phyloP scores from a whole-genome alignment of 2,888 invertebrate genomes.

The Drosophila lacicola region DNA sequence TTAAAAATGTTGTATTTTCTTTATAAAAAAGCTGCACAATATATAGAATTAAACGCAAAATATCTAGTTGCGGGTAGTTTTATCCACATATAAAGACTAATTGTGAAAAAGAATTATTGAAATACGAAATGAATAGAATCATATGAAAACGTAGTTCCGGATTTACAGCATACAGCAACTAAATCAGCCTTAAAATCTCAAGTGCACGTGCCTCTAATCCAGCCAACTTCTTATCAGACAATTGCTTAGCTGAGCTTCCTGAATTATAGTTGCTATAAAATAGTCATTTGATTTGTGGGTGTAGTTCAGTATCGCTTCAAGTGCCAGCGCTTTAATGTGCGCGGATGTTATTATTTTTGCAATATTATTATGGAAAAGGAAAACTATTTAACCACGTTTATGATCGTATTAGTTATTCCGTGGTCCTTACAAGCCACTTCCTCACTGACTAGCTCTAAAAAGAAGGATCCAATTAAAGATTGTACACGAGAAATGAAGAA shows the following conservation, averaged over 20 bases:
- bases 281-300: constrained; percentile 19
- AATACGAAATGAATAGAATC: no score
- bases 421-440: constrained; percentile 17
- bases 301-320: constrained; percentile 30
- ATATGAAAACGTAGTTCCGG: constrained; percentile 4
- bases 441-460: constrained; percentile 22
- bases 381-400: constrained; percentile 1
- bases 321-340: constrained; percentile 2
- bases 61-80: no score
- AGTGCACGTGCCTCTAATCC: constrained; percentile 28
- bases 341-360: background rate
- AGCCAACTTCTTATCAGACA: constrained; percentile 37
- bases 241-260: constrained; percentile 36
- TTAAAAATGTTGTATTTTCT: background rate
- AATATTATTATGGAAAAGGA: constrained; percentile 25
- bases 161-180: background rate
- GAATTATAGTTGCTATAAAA: constrained; percentile 31
- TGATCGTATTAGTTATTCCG: constrained; percentile 25
- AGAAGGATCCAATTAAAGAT: constrained; percentile 35
- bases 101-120: no score
- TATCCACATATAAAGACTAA: no score
- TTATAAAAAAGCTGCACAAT: no score
- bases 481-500: constrained; percentile 37
- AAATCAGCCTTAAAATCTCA: constrained; percentile 20
- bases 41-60: no score